Conservation (phyloP, 2,113 vertebrate species). For the Tetraodon nigroviridis region DNA sequence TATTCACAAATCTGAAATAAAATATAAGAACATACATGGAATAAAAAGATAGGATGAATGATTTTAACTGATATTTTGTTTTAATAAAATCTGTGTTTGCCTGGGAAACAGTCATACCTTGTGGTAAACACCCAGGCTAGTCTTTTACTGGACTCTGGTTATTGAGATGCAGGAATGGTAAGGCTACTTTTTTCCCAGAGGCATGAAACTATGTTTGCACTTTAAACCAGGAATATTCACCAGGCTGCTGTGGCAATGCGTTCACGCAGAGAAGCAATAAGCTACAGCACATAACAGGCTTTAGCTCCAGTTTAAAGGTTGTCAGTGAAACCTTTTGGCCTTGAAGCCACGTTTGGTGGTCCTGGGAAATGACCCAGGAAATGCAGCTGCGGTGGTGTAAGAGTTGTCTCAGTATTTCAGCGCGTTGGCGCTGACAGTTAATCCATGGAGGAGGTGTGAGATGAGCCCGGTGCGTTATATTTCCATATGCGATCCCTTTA, state of each 20-base stretch:
- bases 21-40: too few relatives aligned
- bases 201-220: conserved; percentile 15
- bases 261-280: conserved; percentile 36
- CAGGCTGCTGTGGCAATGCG: conserved; percentile 17
- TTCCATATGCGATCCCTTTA: conserved; percentile 4
- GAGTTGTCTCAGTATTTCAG: conserved; percentile 30
- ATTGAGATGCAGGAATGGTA: background rate
- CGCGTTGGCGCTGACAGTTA: conserved; percentile 24
- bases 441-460: conserved; percentile 16
- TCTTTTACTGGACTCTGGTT: too few relatives aligned
- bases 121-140: too few relatives aligned
- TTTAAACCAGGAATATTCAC: conserved; percentile 22
- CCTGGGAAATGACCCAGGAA: conserved; percentile 13
- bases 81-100: too few relatives aligned
- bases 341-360: conserved; percentile 21
- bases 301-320: conserved; percentile 30
- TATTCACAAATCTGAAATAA: too few relatives aligned
- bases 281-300: conserved; percentile 17
- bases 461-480: conserved; percentile 6
- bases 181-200: conserved; percentile 10
- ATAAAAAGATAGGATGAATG: too few relatives aligned
- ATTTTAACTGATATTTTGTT: too few relatives aligned
- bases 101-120: too few relatives aligned
- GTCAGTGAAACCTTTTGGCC: conserved; percentile 27
- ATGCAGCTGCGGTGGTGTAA: conserved; percentile 5